Conservation (phyloP, 2,888 invertebrate genomes). For the Chrysomela aeneicollis region DNA sequence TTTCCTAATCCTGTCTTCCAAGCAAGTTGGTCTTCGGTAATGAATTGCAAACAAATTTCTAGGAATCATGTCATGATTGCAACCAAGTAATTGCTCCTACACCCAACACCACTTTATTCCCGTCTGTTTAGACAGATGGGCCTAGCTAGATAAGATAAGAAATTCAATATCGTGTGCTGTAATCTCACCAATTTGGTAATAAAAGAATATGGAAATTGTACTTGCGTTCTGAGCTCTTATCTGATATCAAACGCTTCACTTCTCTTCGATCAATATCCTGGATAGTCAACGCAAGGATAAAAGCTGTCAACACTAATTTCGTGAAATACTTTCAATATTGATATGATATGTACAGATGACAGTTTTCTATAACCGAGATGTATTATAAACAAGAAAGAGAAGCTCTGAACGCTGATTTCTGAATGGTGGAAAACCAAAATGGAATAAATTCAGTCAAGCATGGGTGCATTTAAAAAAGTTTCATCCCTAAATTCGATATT, state of each 20-base stretch:
- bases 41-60: conserved; percentile 32
- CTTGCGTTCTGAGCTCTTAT: conserved; percentile 44
- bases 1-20: no score
- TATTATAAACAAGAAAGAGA: no score
- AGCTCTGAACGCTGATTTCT: no score
- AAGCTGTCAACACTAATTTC: background rate
- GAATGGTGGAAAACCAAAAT: no score
- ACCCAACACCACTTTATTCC: conserved; percentile 39
- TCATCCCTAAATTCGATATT: no score
- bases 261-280: conserved; percentile 16
- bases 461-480: no score
- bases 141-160: conserved; percentile 51
- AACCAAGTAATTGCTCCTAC: conserved; percentile 35
- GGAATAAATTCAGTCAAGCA: no score
- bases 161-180: conserved; percentile 49
- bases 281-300: background rate
- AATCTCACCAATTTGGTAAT: conserved; percentile 52
- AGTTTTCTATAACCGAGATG: no score
- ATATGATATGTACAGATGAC: no score
- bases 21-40: conserved; percentile 18
- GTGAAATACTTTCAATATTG: no score
- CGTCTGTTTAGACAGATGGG: conserved; percentile 53
- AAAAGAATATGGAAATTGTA: conserved; percentile 51
- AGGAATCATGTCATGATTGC: conserved; percentile 29
- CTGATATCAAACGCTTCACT: conserved; percentile 41